Evolutionary conservation across 2,888 invertebrate genomes (phyloP), one percentile per base, ranked within the genome.

Genomic region (Xanthorhoe spadicearia): DNA sequence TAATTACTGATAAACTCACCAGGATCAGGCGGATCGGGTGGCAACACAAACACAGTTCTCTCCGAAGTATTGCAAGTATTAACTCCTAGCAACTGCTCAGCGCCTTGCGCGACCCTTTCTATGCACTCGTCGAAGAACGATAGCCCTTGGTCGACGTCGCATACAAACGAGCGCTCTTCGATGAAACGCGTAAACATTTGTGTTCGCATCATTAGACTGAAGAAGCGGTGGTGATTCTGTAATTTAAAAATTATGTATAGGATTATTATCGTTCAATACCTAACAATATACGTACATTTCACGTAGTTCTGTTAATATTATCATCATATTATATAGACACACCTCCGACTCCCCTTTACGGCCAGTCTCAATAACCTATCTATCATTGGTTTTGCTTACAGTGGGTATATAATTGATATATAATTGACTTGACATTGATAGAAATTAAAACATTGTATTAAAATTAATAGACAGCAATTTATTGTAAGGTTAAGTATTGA

Each of bases 111-210:
- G n/a, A 90, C 90, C 0, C 97, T 96, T 82, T 98, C 98, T 7
- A 97, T 96, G 85, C 99, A 99, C 83, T 99, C 99, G 88, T 99
- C 99, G 84, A 99, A 99, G 82, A 92, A 92, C 2, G 92, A 98
- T 64, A 99, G 93, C 54, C 98, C 98, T 68, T 98, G 98, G 90
- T 99, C 99, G 79, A 97, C 98, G 83, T 99, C 99, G n/a, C 98
- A 98, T 0, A 99, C 98, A 90, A 99, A 99, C 75, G 99, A 99
- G 18, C 99, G 95, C 87, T 99, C 99, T 88, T 99, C 99, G 71
- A 99, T 99, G 89, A 99, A 99, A 59, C 99, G 96, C 74, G 98
- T 98, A 92, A 99, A 99, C 97, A 98, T 98, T 92, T 99, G 99
- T 0, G 99, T 99, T 78, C 96, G 96, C 95, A 98, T 97, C 83